Percentiles rank a stretch among this genome's conserved stretches.
Conservation (phyloP, 2,888 invertebrate species). For the Holacanthella duospinosa region DNA sequence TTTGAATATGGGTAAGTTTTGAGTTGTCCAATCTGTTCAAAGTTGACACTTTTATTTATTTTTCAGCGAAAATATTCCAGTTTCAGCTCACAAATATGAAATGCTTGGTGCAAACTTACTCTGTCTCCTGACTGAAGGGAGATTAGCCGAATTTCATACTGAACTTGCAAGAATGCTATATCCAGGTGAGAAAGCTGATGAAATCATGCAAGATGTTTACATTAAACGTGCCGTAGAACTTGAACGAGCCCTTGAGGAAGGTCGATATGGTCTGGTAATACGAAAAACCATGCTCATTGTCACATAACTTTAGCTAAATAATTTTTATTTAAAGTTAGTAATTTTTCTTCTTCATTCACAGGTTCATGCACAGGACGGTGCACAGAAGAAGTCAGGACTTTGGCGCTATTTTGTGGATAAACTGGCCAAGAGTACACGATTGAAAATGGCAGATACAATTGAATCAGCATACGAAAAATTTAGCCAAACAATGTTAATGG, state of each 20-base stretch:
- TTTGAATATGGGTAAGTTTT: conserved; percentile 24
- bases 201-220: conserved; percentile 18
- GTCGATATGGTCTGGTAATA: conserved; percentile 21
- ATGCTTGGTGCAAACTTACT: conserved; percentile 24
- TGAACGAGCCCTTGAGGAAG: conserved; percentile 22
- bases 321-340: background rate
- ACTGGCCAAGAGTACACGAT: conserved; percentile 17
- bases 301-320: background rate
- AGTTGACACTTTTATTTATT: background rate
- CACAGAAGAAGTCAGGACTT: background rate
- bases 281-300: no score
- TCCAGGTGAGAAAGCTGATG: conserved; percentile 13
- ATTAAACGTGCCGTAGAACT: conserved; percentile 25
- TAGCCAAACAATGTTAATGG: conserved; percentile 6
- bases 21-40: background rate
- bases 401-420: conserved; percentile 20
- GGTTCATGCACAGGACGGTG: background rate
- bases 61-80: background rate
- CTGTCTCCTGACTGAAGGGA: conserved; percentile 18
- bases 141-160: conserved; percentile 19
- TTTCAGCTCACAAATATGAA: conserved; percentile 23
- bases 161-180: conserved; percentile 24
- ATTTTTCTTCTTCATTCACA: background rate
- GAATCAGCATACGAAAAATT: conserved; percentile 21
- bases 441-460: conserved; percentile 18